A percentile compares a stretch with the other conserved stretches of the same genome.
Evolutionary conservation across 2,888 invertebrate species (phyloP).

Genomic region (Chirona hameri): DNA sequence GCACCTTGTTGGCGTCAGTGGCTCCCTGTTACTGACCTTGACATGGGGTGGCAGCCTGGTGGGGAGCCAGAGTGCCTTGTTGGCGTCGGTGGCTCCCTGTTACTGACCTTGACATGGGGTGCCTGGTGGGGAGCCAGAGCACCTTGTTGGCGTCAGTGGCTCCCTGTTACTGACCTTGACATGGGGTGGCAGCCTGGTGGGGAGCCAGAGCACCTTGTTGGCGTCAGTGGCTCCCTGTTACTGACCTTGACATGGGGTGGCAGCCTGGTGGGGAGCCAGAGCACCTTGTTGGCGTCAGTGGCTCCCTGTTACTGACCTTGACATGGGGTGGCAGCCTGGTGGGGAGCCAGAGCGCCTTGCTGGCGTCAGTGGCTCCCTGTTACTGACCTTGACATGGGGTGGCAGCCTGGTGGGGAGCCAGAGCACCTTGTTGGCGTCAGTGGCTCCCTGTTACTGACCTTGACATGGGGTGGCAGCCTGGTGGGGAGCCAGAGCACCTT

Average conservation of each 20-base stretch:
- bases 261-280: background rate
- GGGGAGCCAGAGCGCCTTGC: background rate
- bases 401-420: background rate
- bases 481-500: background rate
- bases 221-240: no score
- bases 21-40: constrained; percentile 58
- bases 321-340: background rate
- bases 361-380: no score
- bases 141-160: no score
- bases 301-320: background rate
- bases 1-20: no score
- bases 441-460: background rate
- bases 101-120: background rate
- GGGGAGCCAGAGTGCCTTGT: constrained; percentile 1
- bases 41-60: constrained; percentile 2
- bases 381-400: background rate
- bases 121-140: no score
- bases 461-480: background rate
- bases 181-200: background rate
- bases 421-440: no score
- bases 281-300: no score
- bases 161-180: background rate
- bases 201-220: background rate
- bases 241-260: background rate
- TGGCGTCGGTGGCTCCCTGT: no score